Percentiles rank a stretch among this genome's conserved stretches.
These are phyloP conservation scores for Drosophila robusta DNA, from an alignment of 2,888 invertebrate species.

Conservation along the genomic window DNA sequence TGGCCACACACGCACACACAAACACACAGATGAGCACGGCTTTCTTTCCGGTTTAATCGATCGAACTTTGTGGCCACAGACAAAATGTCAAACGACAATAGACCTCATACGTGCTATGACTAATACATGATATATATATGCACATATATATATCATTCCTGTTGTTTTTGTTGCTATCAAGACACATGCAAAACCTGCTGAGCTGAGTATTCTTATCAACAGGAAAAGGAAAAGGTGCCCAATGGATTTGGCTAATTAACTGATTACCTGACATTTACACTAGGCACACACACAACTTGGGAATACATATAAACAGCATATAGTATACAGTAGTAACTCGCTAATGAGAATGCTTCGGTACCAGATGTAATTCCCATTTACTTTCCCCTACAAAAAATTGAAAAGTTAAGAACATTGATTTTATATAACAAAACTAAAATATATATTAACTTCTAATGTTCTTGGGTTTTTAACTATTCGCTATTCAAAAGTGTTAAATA, in stretches of 20 bases:
- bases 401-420: too few relatives aligned
- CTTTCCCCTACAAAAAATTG: too few relatives aligned
- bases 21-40: conserved; percentile 15
- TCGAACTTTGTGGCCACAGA: conserved; percentile 42
- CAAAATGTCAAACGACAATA: conserved; percentile 49
- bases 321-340: too few relatives aligned
- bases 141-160: neutral
- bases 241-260: conserved; percentile 6
- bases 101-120: conserved; percentile 22
- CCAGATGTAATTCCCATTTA: too few relatives aligned
- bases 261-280: neutral
- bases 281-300: too few relatives aligned
- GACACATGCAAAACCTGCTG: conserved; percentile 1
- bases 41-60: conserved; percentile 56
- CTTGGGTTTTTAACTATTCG: too few relatives aligned
- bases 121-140: conserved; percentile 8
- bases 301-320: too few relatives aligned
- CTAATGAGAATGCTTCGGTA: too few relatives aligned
- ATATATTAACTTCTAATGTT: too few relatives aligned
- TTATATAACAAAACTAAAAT: too few relatives aligned
- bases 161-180: neutral
- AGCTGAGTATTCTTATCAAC: neutral
- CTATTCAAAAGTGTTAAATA: too few relatives aligned
- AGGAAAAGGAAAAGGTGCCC: conserved; percentile 2
- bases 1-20: conserved; percentile 13